Evolutionary conservation across 2,797 vertebrate genomes (phyloP), one percentile per base, ranked within the genome.

Genomic region (Apodemus agrarius): DNA sequence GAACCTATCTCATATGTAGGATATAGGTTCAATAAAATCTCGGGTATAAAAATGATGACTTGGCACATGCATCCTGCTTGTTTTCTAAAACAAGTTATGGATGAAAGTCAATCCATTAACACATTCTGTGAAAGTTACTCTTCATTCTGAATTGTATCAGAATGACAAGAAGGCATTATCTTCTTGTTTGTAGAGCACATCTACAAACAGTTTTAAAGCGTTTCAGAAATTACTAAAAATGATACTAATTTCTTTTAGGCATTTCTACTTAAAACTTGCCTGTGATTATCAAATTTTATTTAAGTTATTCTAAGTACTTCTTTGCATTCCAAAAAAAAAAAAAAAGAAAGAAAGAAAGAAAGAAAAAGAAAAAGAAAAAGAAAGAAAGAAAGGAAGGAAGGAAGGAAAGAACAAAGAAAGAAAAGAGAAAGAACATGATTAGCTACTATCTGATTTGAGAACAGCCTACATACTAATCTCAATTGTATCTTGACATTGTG

Each of bases 191-290:
- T 49, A 9, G 46, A 49, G 46, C 46, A 49, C 46, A 49, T 49
- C 37, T 90, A 40, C 63, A 76, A 90, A 54, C 13, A 81, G 34
- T 92, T 91, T 85, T 91, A n/a, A 94, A 82, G 21, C 52, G 76
- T 79, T 85, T 81, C n/a, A 74, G 22, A 90, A 91, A 59, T 76
- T 89, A 72, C 86, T 93, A 82, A 88, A 49, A 93, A 80, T 81
- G 80, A 95, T 91, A 81, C 54, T 87, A 59, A 52, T 95, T 96
- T 94, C 37, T 93, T 80, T 87, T 96, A 84, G 59, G 11, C 22
- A 91, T 93, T 94, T 90, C 49, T 82, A 76, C 69, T 63, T 89
- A 94, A 76, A 72, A 86, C 26, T 65, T 72, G 54, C 78, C 34
- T 40, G 29, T 46, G 21, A 80, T 67, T 93, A n/a, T 3, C 31